Base-by-base conservation (phyloP, 2,888 invertebrate genomes). In the Ophion ellenae region DNA sequence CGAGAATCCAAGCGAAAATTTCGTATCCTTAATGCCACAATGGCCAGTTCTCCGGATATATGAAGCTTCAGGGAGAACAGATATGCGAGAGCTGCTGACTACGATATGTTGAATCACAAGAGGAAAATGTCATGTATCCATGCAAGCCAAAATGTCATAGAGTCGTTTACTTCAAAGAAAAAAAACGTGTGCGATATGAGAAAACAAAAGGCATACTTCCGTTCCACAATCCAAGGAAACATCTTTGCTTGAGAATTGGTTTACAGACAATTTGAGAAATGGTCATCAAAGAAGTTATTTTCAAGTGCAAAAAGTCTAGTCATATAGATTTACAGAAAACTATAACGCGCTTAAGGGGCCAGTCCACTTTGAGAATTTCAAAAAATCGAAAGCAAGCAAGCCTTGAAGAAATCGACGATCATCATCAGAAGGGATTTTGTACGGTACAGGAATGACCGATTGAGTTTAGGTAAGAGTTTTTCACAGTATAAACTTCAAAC, bases 151-250 rank as follows among this genome's bases (percentile, higher is more conserved):
- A 85, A 87, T 5, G 85, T 87, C 4, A 24, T 11, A 10, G 76
- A 28, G 57, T 87, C 83, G 20, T 74, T 87, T 6, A 87, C 75
- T 11, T 87, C 78, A 63, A 87, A 87, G 63, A 70, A 70, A 24
- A 85, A 53, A 11, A 24, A 24, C 24, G 24, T 24, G 24, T 24
- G 24, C 24, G 24, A 24, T 24, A 24, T 24, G 24, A 24, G 24
- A 24, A 1, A 24, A 24, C 24, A 24, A 24, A 24, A 24, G 24
- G 24, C 24, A 24, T 24, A 24, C 24, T 24, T 24, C 24, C 24
- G 24, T 24, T 24, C 24, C 24, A 24, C 24, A 24, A 20, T 81
- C 85, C 61, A 85, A 81, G 0, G 87, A 81, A 28, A 87, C 24
- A 47, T 81, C 53, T 64, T 75, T 74, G 6, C 83, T 85, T 53